A percentile compares a stretch with the other conserved stretches of the same genome.
Conservation (phyloP, 2,797 vertebrate species). For the Coluber constrictor region DNA sequence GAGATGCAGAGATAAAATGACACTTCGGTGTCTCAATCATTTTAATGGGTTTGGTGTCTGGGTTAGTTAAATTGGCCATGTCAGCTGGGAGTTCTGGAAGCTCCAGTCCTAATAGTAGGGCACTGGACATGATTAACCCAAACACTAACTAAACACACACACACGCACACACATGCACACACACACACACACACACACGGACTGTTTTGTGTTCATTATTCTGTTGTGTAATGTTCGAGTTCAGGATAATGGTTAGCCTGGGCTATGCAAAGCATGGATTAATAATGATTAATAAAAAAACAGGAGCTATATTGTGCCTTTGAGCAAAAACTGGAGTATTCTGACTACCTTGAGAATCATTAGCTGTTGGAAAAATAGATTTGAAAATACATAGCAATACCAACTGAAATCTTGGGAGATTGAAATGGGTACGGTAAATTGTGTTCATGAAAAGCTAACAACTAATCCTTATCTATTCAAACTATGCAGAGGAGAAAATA, state of each 20-base stretch:
- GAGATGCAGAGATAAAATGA: constrained; percentile 27
- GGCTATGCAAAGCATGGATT: not conserved
- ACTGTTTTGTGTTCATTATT: not conserved
- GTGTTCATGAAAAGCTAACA: not conserved
- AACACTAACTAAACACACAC: not conserved
- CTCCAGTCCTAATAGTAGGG: not conserved
- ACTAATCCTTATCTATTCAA: not conserved
- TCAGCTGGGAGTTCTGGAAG: not conserved
- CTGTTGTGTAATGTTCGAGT: not conserved
- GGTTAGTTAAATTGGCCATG: not conserved
- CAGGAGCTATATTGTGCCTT: not conserved
- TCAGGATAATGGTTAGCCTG: not conserved
- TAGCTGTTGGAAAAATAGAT: not conserved
- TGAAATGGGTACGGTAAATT: not conserved
- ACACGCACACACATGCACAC: not conserved
- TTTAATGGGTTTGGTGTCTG: not conserved
- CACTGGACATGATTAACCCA: not conserved
- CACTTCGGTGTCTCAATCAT: not conserved
- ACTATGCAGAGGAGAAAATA: not conserved
- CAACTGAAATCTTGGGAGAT: not conserved
- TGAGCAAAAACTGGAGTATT: not conserved
- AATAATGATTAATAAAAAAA: not conserved
- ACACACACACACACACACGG: no score
- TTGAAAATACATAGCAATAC: not conserved
- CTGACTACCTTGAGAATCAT: not conserved